phyloP scores from a whole-genome alignment of 2,888 invertebrate genomes.

The Pediacus dermestoides region DNA sequence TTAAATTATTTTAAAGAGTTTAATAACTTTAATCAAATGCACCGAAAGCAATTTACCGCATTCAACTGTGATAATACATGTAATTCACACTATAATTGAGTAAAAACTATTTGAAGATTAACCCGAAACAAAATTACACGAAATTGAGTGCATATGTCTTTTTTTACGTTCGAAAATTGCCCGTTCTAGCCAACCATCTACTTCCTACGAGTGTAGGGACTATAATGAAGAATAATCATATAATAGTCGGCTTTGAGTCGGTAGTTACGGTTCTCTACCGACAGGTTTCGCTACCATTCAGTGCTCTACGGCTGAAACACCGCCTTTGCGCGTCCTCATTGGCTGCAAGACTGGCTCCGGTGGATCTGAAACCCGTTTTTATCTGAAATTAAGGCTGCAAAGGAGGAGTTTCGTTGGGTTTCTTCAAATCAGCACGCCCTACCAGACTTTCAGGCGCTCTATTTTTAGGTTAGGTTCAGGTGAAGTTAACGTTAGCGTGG shows the following conservation, averaged over 20 bases:
- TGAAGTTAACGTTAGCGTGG: slow-evolving; percentile 30
- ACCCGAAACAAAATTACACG: slow-evolving; percentile 51
- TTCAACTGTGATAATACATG: slow-evolving; percentile 49
- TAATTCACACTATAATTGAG: slow-evolving; percentile 52
- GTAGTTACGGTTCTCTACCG: slow-evolving; percentile 46
- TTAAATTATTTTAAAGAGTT: slow-evolving; percentile 34
- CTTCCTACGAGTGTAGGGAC: slow-evolving; percentile 52
- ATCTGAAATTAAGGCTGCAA: slow-evolving; percentile 18
- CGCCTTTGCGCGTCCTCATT: slow-evolving; percentile 36
- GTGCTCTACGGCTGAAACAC: slow-evolving; percentile 31
- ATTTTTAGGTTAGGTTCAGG: slow-evolving; percentile 47
- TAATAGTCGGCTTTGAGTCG: slow-evolving; percentile 49
- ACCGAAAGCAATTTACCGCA: slow-evolving; percentile 42
- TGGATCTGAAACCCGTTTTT: slow-evolving; percentile 35
- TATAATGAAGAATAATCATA: slow-evolving; percentile 55
- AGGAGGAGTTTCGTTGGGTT: slow-evolving; percentile 33
- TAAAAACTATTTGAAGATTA: slow-evolving; percentile 50
- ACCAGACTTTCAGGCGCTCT: slow-evolving; percentile 47
- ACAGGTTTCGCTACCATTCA: slow-evolving; percentile 49
- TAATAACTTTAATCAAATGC: slow-evolving; percentile 39
- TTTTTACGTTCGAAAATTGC: slow-evolving; percentile 50
- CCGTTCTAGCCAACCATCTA: slow-evolving; percentile 50
- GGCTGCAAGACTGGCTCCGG: slow-evolving; percentile 21
- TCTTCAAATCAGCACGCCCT: slow-evolving; percentile 36
- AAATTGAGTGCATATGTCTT: slow-evolving; percentile 51